phyloP scores from a whole-genome alignment of 2,888 invertebrate genomes.

The Amphipoea lucens region DNA sequence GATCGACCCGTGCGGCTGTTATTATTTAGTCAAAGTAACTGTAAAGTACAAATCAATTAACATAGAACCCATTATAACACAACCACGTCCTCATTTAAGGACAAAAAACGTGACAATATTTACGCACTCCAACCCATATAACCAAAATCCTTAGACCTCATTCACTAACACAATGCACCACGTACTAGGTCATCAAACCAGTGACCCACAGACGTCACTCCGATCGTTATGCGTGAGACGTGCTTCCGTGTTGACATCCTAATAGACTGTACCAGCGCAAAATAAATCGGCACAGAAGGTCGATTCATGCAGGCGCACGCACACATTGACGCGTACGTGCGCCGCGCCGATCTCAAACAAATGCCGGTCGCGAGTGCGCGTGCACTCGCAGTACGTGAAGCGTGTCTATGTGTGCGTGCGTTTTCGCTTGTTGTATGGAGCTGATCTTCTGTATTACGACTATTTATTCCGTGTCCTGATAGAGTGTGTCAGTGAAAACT shows the following conservation, averaged over 20 bases:
- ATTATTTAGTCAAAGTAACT: neutral
- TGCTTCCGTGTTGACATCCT: constrained; percentile 56
- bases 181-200: constrained; percentile 52
- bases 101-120: constrained; percentile 19
- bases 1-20: no score
- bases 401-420: neutral
- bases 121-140: constrained; percentile 27
- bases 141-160: constrained; percentile 33
- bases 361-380: neutral
- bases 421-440: neutral
- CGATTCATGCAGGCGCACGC: neutral
- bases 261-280: constrained; percentile 2
- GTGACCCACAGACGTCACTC: constrained; percentile 54
- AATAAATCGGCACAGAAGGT: constrained; percentile 1
- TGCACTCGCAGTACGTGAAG: neutral
- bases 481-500: constrained; percentile 61
- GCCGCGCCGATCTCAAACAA: neutral
- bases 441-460: neutral
- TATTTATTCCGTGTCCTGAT: constrained; percentile 9
- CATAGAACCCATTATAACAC: neutral
- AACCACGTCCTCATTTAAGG: neutral
- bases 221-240: constrained; percentile 50
- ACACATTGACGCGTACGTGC: neutral
- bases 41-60: constrained; percentile 3
- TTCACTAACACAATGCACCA: constrained; percentile 29